A percentile compares a stretch with the other conserved stretches of the same genome.
phyloP scores from a whole-genome alignment of 2,888 invertebrate genomes.

The Anaspis maculata region DNA sequence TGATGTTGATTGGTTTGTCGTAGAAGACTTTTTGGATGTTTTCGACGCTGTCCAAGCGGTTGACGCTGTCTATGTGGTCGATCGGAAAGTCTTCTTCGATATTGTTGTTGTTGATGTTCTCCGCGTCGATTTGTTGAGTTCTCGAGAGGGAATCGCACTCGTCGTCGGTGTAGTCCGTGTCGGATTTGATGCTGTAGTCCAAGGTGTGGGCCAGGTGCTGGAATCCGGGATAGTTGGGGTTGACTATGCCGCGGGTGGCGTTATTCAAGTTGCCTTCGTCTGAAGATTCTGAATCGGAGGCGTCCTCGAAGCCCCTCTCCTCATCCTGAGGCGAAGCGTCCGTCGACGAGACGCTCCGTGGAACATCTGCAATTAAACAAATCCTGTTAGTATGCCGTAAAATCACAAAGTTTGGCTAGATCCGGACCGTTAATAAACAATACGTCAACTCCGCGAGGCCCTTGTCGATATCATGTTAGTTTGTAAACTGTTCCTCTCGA shows the following conservation, averaged over 20 bases:
- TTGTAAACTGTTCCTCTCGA: too few species aligned
- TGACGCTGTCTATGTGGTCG: slow-evolving; percentile 44
- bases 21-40: slow-evolving; percentile 49
- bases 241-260: slow-evolving; percentile 63
- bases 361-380: slow-evolving; percentile 36
- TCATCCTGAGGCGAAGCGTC: slow-evolving; percentile 47
- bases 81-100: slow-evolving; percentile 25
- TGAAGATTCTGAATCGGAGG: slow-evolving; percentile 45
- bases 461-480: too few species aligned
- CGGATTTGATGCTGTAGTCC: slow-evolving; percentile 40
- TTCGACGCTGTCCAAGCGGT: slow-evolving; percentile 44
- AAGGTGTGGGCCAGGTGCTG: slow-evolving; percentile 71
- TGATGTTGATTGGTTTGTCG: slow-evolving; percentile 49
- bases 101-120: slow-evolving; percentile 41
- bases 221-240: slow-evolving; percentile 79
- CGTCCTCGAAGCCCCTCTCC: slow-evolving; percentile 45
- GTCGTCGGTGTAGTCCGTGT: slow-evolving; percentile 43
- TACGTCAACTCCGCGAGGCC: too few species aligned
- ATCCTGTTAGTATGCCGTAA: too few species aligned
- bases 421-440: too few species aligned
- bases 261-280: slow-evolving; percentile 40
- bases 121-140: slow-evolving; percentile 36
- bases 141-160: slow-evolving; percentile 44
- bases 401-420: too few species aligned
- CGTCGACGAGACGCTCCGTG: slow-evolving; percentile 40